phyloP scores from a whole-genome alignment of 2,113 vertebrate genomes.

The Platichthys flesus region DNA sequence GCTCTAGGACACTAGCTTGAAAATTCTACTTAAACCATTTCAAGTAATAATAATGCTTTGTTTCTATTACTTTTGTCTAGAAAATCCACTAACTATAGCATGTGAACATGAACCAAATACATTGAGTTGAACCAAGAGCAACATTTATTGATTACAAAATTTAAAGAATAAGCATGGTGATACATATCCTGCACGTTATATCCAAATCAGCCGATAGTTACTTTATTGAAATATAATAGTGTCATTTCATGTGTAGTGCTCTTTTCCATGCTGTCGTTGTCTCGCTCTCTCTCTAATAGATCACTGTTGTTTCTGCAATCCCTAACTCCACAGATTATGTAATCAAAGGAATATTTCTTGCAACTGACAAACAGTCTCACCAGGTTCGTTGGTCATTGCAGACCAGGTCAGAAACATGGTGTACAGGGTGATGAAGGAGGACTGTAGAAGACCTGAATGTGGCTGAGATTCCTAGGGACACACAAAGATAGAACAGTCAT shows the following conservation, averaged over 20 bases:
- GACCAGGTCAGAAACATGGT: conserved; percentile 97
- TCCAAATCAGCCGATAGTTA: too few species aligned
- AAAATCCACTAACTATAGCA: not conserved
- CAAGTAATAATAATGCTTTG: not conserved
- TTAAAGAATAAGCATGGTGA: too few species aligned
- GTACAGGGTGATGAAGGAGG: conserved; percentile 93
- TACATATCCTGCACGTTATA: too few species aligned
- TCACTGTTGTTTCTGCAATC: too few species aligned
- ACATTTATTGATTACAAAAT: too few species aligned
- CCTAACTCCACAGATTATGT: too few species aligned
- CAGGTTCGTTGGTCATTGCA: conserved; percentile 94
- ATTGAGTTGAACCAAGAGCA: too few species aligned
- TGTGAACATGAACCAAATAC: not conserved
- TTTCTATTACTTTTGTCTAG: not conserved
- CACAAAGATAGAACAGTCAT: conserved; percentile 15
- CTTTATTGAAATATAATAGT: too few species aligned
- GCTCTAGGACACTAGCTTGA: not conserved
- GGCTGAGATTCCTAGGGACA: conserved; percentile 86
- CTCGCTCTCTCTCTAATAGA: too few species aligned
- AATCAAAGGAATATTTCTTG: too few species aligned
- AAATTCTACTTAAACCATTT: not conserved
- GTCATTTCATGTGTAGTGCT: too few species aligned
- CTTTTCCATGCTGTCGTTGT: too few species aligned
- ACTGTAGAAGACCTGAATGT: conserved; percentile 93
- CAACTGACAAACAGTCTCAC: conserved; percentile 75